A percentile compares a stretch with the other conserved stretches of the same genome.
Conservation (phyloP, 2,113 vertebrate species). For the Calonectris borealis region DNA sequence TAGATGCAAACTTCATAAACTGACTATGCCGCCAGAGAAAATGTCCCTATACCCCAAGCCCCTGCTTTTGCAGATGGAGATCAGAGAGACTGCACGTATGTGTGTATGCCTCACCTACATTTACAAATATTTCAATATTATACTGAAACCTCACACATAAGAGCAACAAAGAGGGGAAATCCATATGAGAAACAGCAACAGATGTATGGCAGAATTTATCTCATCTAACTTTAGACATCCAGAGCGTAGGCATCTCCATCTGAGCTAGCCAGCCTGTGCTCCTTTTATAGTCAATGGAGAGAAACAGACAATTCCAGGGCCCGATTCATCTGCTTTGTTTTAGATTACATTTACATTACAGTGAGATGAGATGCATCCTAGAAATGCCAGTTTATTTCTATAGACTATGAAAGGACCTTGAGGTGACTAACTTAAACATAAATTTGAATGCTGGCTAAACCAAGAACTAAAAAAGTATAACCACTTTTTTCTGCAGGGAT, state of each 20-base stretch:
- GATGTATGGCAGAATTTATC: conserved; percentile 16
- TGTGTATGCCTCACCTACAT: background rate
- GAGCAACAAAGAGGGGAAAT: conserved; percentile 10
- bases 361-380: background rate
- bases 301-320: background rate
- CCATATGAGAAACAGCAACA: conserved; percentile 13
- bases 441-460: background rate
- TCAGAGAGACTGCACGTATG: background rate
- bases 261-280: conserved; percentile 9
- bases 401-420: background rate
- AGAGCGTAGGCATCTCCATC: background rate
- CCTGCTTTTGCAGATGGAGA: background rate
- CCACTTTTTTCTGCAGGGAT: background rate
- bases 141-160: background rate
- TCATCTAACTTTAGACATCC: conserved; percentile 39
- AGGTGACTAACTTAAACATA: background rate
- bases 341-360: background rate
- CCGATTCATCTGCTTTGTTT: background rate
- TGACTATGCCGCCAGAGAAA: background rate
- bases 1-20: background rate
- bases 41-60: background rate
- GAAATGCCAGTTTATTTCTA: background rate
- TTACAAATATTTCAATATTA: background rate
- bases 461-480: background rate
- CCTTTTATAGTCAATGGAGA: background rate